Evolutionary conservation across 2,113 vertebrate species (phyloP).

Genomic region (Hymenochirus boettgeri): DNA sequence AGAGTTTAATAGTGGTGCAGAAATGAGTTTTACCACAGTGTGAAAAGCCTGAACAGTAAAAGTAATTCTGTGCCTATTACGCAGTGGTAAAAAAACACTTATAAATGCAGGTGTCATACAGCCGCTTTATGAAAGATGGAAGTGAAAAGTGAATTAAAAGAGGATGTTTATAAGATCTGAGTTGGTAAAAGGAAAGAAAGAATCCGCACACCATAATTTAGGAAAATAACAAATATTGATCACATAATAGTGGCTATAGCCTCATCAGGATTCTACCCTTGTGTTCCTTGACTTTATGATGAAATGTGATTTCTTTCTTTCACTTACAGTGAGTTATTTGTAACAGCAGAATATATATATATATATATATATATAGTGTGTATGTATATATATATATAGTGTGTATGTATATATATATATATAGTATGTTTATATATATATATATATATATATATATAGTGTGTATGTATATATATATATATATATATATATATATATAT

Average conservation of each 20-base stretch:
- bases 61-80: not conserved
- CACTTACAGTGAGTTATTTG: not conserved
- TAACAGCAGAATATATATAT: not conserved
- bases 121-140: not conserved
- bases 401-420: no score
- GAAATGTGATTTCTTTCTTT: not conserved
- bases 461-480: no score
- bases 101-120: not conserved
- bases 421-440: no score
- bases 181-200: not conserved
- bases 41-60: not conserved
- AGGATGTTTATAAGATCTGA: constrained; percentile 5
- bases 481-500: no score
- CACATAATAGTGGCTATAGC: constrained; percentile 3
- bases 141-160: constrained; percentile 7
- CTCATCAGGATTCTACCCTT: not conserved
- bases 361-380: no score
- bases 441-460: no score
- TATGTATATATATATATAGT: no score
- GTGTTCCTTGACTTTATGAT: constrained; percentile 4
- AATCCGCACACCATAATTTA: not conserved
- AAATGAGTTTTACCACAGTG: not conserved
- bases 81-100: not conserved
- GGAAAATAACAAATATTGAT: constrained; percentile 10
- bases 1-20: not conserved